Percentiles rank a stretch among this genome's conserved stretches.
These are phyloP conservation scores for Lepidurus couesii DNA, from an alignment of 1,140 invertebrate species.

Conservation along the genomic window DNA sequence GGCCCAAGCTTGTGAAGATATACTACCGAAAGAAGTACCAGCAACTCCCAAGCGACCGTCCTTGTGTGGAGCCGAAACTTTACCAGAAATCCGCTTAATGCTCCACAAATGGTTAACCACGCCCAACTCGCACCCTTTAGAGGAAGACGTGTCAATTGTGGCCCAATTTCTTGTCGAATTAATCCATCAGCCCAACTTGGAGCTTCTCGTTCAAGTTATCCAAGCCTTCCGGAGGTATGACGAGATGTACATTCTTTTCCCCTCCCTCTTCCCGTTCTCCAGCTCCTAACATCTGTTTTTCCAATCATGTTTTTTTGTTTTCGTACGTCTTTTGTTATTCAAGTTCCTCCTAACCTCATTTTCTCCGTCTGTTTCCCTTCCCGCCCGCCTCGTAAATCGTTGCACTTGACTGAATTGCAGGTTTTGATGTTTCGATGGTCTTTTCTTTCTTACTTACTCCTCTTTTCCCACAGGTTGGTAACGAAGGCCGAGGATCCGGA, in stretches of 20 bases:
- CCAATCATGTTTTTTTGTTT: not conserved
- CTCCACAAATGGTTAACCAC: constrained; percentile 3
- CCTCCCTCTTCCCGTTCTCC: not conserved
- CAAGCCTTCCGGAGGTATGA: constrained; percentile 12
- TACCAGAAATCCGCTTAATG: constrained; percentile 25
- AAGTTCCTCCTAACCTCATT: not conserved
- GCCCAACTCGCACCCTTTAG: not conserved
- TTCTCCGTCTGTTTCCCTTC: not conserved
- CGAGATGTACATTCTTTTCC: not conserved
- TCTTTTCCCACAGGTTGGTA: not conserved
- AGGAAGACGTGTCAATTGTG: constrained; percentile 8
- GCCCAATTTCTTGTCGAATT: constrained; percentile 20
- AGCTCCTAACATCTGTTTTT: not conserved
- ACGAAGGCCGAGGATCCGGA: not conserved
- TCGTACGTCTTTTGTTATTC: not conserved
- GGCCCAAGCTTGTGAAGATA: not conserved
- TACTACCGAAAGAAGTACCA: not conserved
- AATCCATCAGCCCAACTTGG: constrained; percentile 2
- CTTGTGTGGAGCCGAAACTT: constrained; percentile 21
- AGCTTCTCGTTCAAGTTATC: not conserved
- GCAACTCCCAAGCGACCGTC: not conserved
- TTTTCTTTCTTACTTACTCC: not conserved
- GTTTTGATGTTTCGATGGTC: not conserved
- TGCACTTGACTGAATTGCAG: not conserved
- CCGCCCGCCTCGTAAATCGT: not conserved